Conservation (phyloP, 2,888 invertebrate species). For the Nezara viridula region DNA sequence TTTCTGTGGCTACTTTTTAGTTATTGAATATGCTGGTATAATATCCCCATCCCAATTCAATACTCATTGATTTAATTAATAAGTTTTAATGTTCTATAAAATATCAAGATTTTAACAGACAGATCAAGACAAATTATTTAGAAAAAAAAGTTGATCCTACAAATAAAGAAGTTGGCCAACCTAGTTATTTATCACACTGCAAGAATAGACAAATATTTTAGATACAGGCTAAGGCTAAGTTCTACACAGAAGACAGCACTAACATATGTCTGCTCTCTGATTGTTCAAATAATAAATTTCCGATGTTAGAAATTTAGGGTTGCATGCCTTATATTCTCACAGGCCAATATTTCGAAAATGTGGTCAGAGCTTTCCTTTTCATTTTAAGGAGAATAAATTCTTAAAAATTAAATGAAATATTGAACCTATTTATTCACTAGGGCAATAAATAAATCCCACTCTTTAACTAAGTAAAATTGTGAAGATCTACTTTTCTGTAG, state of each 20-base stretch:
- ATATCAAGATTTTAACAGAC: background rate
- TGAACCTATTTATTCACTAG: background rate
- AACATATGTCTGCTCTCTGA: too few species aligned
- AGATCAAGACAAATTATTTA: background rate
- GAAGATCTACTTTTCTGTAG: too few species aligned
- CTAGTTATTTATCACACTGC: background rate
- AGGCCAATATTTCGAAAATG: too few species aligned
- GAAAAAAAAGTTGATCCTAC: background rate
- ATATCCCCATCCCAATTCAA: background rate
- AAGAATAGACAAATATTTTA: background rate
- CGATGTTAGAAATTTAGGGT: too few species aligned
- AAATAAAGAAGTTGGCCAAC: background rate
- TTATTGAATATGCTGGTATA: background rate
- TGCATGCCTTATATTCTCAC: too few species aligned
- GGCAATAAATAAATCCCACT: too few species aligned
- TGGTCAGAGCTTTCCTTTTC: too few species aligned
- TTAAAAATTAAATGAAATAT: background rate
- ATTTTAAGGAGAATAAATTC: background rate
- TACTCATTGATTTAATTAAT: too few species aligned
- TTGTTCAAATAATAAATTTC: too few species aligned
- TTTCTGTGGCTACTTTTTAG: background rate
- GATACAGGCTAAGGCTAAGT: too few species aligned
- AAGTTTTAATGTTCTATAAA: background rate
- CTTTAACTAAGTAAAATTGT: too few species aligned
- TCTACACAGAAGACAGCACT: too few species aligned